Evolutionary conservation across 2,888 invertebrate genomes (phyloP).

Genomic region (Bugula neritina): DNA sequence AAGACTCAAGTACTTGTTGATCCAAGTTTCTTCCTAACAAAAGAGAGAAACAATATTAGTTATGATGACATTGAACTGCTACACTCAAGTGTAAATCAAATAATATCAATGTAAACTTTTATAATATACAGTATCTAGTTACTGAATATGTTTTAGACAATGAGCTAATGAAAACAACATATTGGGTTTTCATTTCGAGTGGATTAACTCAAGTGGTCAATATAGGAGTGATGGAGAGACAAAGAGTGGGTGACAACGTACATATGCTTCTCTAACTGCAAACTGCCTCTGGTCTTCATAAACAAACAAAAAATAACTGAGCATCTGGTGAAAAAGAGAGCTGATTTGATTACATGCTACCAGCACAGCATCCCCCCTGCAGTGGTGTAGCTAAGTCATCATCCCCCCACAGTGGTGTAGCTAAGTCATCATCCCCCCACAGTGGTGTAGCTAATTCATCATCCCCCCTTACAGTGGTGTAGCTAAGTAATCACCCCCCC

Average conservation of each 20-base stretch:
- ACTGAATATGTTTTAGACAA: background rate
- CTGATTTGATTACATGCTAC: background rate
- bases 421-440: too few relatives aligned
- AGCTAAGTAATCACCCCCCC: too few relatives aligned
- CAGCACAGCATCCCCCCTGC: too few relatives aligned
- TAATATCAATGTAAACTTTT: background rate
- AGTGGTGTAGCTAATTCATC: too few relatives aligned
- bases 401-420: too few relatives aligned
- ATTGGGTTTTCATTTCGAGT: slow-evolving; percentile 24
- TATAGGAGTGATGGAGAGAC: background rate
- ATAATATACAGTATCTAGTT: background rate
- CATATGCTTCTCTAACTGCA: background rate
- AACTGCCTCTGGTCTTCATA: background rate
- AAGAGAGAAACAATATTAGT: background rate
- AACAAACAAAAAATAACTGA: slow-evolving; percentile 26
- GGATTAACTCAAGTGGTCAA: slow-evolving; percentile 8
- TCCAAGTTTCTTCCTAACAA: slow-evolving; percentile 21
- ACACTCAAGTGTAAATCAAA: background rate
- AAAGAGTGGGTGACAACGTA: slow-evolving; percentile 1
- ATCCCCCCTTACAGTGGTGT: too few relatives aligned
- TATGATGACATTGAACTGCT: background rate
- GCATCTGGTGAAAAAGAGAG: slow-evolving; percentile 5
- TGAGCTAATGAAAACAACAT: background rate
- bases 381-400: too few relatives aligned
- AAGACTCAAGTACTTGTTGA: background rate